Percentiles rank a stretch among this genome's conserved stretches.
These are phyloP conservation scores for Zosterops hypoxanthus DNA, from an alignment of 2,113 vertebrate species.

Conservation along the genomic window DNA sequence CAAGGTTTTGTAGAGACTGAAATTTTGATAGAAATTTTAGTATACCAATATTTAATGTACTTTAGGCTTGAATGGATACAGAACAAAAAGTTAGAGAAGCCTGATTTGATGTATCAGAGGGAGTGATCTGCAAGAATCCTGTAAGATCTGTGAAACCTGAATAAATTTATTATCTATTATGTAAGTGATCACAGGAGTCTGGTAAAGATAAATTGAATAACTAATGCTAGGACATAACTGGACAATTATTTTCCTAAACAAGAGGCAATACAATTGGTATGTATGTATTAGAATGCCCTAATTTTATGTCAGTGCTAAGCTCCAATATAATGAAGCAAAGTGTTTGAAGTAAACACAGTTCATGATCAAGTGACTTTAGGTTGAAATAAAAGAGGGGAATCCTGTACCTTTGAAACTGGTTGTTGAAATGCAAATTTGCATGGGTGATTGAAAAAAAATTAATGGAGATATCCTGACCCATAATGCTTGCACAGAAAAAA, in stretches of 20 bases:
- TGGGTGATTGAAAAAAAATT: background rate
- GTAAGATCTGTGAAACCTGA: background rate
- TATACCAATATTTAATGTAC: background rate
- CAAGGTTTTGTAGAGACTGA: background rate
- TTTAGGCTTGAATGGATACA: background rate
- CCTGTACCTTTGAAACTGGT: background rate
- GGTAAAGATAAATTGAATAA: background rate
- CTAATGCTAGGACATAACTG: background rate
- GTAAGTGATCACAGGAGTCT: background rate
- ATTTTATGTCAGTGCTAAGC: background rate
- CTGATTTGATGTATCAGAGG: background rate
- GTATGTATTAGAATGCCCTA: background rate
- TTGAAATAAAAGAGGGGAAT: background rate
- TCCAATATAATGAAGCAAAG: background rate
- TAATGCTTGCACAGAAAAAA: background rate
- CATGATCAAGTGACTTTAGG: background rate
- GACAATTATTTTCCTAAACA: background rate
- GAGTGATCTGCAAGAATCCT: background rate
- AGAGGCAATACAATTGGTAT: background rate
- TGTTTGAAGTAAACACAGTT: background rate
- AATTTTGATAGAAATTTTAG: background rate
- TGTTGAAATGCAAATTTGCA: background rate
- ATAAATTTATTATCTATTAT: background rate
- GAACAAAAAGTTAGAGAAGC: background rate
- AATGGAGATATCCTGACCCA: background rate